Evolutionary conservation across 2,888 invertebrate species (phyloP), one percentile per base, ranked within the genome.

Genomic region (Netelia fuscicornis): DNA sequence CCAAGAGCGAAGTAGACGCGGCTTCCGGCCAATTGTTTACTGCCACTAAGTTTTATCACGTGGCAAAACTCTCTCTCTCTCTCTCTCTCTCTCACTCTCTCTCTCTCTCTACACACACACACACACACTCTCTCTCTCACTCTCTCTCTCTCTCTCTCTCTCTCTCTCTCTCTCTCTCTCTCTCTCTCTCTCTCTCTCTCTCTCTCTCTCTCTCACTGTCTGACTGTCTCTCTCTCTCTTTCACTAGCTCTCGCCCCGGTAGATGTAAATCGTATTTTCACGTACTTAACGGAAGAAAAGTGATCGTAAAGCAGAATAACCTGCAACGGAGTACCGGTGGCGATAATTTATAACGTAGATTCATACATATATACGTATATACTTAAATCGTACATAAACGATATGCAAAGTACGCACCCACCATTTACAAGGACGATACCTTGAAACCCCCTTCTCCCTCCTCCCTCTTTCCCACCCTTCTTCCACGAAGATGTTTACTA

Each of bases 381-480:
- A 30, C 30, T 13, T 48, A 48, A 48, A 48, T 20, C n/a, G 58
- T 58, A 20, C 56, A 56, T 56, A 56, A n/a, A 52, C n/a, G n/a
- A 11, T 52, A 52, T 52, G n/a, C n/a, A 52, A 13, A 52, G 52
- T 52, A 30, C 30, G 30, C 54, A 54, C 17, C n/a, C 17, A 20
- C 17, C 17, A 58, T 56, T 30, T 11, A 56, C 76, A 76, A 81
- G 76, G 76, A 81, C 76, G 81, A 62, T 17, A 52, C 64, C 64
- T 75, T 75, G 62, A 76, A 56, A 54, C 23, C 42, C 52, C n/a
- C 13, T 5, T 5, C 30, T 30, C 30, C 30, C 0, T 5, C 30
- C 30, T 30, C 30, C 30, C 30, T 30, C 30, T 5, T 5, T 30
- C 30, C 30, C 30, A 0, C 5, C 5, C 30, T 5, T 30, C 30